phyloP scores from a whole-genome alignment of 2,797 vertebrate species.

The Gila robusta region DNA sequence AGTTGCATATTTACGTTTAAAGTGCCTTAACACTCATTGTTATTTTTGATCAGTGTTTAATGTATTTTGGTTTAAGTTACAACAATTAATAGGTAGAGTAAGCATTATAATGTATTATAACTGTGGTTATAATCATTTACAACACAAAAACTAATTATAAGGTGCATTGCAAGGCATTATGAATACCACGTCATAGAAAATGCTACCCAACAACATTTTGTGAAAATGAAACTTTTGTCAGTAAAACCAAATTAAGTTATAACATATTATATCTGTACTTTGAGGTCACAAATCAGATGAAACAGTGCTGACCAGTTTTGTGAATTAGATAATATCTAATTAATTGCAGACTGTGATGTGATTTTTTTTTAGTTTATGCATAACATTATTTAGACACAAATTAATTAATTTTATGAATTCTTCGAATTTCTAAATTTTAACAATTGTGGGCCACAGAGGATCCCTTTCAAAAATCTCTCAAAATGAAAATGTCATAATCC shows the following conservation, averaged over 20 bases:
- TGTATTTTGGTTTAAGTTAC: neutral
- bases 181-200: neutral
- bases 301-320: neutral
- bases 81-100: neutral
- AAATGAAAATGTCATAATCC: constrained; percentile 33
- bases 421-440: neutral
- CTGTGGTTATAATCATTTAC: constrained; percentile 1
- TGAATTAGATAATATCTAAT: neutral
- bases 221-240: neutral
- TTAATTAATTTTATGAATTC: neutral
- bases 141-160: constrained; percentile 8
- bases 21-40: neutral
- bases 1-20: neutral
- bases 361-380: neutral
- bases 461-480: constrained; percentile 57
- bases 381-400: neutral
- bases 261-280: neutral
- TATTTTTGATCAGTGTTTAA: neutral
- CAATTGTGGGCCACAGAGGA: constrained; percentile 7
- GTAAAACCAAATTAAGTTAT: neutral
- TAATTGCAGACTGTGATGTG: neutral
- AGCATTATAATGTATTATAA: neutral
- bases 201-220: neutral
- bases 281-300: neutral
- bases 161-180: neutral